Evolutionary conservation across 2,888 invertebrate genomes (phyloP), one percentile per base, ranked within the genome.

Genomic region (Pammene fasciana): DNA sequence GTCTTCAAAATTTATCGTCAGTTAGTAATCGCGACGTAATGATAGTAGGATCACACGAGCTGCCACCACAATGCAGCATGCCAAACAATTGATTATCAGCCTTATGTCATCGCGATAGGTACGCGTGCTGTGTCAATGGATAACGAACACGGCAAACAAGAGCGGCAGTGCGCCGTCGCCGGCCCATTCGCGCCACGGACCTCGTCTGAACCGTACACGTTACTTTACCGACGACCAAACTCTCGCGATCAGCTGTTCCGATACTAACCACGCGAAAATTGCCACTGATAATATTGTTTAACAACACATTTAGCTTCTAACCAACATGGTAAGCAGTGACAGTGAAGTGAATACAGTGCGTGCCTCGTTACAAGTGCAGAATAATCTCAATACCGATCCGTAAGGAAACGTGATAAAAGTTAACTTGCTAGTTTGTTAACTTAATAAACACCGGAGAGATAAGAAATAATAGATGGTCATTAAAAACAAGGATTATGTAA

Each of bases 291-390:
- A 61, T 78, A 77, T 81, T 83, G 82, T 83, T 83, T 82, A 78
- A 82, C 78, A 82, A 83, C 81, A 82, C 76, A 76, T 76, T 48
- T 8, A 78, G 73, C 54, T 72, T 76, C 73, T 68, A 74, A 78
- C 75, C 88, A 90, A 76, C 82, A 92, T 92, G 91, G 91, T 92
- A 92, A 92, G 91, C 72, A 82, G 88, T 88, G 86, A 79, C 75
- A 81, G 87, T 89, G 88, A 78, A 76, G 87, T 86, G 86, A 74
- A 77, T 75, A 72, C 75, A 80, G 83, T 86, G 87, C 73, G 74
- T 65, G 68, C 34, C 50, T 64, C 78, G 82, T 87, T 79, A 75
- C 75, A 76, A 82, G 83, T 86, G 85, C 77, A 78, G 75, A 57
- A 61, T 72, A 43, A 68, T 65, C 43, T 52, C 67, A 43, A 43